Conservation (phyloP, 2,797 vertebrate species). For the Alectoris magna region DNA sequence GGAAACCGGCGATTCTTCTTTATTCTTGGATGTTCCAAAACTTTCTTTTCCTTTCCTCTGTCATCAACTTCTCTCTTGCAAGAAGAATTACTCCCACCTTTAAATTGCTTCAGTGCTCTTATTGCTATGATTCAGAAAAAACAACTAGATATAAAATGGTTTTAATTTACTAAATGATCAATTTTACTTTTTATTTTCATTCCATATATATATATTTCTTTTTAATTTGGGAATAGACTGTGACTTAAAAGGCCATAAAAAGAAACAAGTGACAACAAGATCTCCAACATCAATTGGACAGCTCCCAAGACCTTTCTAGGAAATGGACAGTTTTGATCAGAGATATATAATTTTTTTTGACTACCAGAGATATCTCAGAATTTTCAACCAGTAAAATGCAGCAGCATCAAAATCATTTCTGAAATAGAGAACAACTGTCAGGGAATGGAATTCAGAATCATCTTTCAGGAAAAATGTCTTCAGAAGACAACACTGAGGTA, state of each 20-base stretch:
- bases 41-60: constrained; percentile 33
- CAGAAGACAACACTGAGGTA: neutral
- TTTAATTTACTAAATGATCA: neutral
- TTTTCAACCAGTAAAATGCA: neutral
- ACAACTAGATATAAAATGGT: neutral
- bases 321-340: neutral
- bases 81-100: constrained; percentile 60
- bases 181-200: neutral
- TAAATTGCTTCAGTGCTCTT: constrained; percentile 74
- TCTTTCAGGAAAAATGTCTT: neutral
- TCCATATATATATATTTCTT: neutral
- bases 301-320: neutral
- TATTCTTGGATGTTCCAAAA: constrained; percentile 44
- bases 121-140: constrained; percentile 70
- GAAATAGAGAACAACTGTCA: neutral
- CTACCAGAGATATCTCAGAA: neutral
- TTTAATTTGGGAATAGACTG: neutral
- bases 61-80: constrained; percentile 14
- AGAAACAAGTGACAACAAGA: neutral
- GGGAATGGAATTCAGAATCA: neutral
- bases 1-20: constrained; percentile 68
- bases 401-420: neutral
- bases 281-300: neutral
- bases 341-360: neutral
- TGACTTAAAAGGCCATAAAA: neutral